Evolutionary conservation across 2,888 invertebrate species (phyloP), one percentile per base, ranked within the genome.

Genomic region (Stenotaenia linearis): DNA sequence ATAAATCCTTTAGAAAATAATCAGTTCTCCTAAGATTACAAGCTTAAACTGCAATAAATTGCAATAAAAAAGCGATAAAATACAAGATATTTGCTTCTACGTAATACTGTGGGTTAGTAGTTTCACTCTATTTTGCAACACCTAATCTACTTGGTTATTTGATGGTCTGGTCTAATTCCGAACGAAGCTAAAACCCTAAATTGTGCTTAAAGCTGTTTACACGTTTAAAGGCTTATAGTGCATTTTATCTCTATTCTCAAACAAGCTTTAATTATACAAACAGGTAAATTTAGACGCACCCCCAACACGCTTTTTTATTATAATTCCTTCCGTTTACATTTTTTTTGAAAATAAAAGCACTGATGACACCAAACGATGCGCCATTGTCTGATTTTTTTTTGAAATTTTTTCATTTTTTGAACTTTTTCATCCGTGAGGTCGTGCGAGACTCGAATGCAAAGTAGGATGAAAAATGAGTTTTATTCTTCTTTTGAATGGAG

Each of bases 91-190:
- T 40, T 40, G 12, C n/a, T 40, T 56, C 21, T 56, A 23, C 23
- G 56, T 56, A 56, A 56, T n/a, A n/a, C n/a, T n/a, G n/a, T 56
- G 56, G 56, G 56, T 56, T 56, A 56, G 23, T 56, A 56, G 56
- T 56, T 21, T 56, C 5, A 56, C 7, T 56, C 18, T 21, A 9
- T 56, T 18, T 56, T 18, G 56, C 56, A 56, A 56, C 56, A 18
- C 56, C 56, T 56, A 56, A 56, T 56, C 56, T 23, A 3, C 18
- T 40, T 10, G 40, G 37, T 37, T 37, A n/a, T 6, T n/a, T 1
- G 56, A n/a, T n/a, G n/a, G n/a, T n/a, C n/a, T 56, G 56, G 56
- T 56, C 56, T 56, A 56, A 56, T 56, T 56, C 56, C 56, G 56
- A 56, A 56, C 1, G 56, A 56, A 56, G 56, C 56, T 23, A n/a